phyloP scores from a whole-genome alignment of 2,113 vertebrate species.

The Monopterus albus region DNA sequence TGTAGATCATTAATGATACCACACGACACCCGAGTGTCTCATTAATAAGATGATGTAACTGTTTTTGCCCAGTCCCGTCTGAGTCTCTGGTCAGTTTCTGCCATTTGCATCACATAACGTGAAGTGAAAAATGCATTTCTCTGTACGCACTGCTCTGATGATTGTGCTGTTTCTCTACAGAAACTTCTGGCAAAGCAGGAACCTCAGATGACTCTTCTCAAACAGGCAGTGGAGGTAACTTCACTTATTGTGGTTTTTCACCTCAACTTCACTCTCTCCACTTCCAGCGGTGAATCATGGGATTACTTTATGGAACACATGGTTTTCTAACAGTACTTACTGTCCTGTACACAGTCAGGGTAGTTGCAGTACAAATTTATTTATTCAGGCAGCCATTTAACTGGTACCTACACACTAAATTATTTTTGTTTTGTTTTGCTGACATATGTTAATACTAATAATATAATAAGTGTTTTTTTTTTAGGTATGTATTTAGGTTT shows the following conservation, averaged over 20 bases:
- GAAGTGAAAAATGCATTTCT: background rate
- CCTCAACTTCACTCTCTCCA: too few relatives aligned
- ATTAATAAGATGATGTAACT: background rate
- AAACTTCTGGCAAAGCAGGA: slow-evolving; percentile 93
- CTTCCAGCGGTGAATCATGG: too few relatives aligned
- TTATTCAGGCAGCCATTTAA: too few relatives aligned
- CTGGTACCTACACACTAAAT: too few relatives aligned
- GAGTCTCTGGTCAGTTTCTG: background rate
- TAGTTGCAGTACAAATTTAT: too few relatives aligned
- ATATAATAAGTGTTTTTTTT: too few relatives aligned
- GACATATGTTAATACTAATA: too few relatives aligned
- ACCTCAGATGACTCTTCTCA: slow-evolving; percentile 93
- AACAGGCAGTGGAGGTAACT: slow-evolving; percentile 95
- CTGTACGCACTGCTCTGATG: background rate
- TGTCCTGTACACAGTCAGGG: too few relatives aligned
- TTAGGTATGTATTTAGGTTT: too few relatives aligned
- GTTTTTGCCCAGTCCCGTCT: background rate
- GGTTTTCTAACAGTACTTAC: too few relatives aligned
- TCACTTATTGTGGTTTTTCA: background rate
- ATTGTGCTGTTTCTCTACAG: slow-evolving; percentile 72
- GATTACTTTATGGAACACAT: too few relatives aligned
- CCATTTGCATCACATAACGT: slow-evolving; percentile 1
- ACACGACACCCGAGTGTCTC: background rate
- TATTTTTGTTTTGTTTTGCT: too few relatives aligned
- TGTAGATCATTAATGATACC: background rate